Conservation (phyloP, 2,797 vertebrate species). For the Decapterus maruadsi region DNA sequence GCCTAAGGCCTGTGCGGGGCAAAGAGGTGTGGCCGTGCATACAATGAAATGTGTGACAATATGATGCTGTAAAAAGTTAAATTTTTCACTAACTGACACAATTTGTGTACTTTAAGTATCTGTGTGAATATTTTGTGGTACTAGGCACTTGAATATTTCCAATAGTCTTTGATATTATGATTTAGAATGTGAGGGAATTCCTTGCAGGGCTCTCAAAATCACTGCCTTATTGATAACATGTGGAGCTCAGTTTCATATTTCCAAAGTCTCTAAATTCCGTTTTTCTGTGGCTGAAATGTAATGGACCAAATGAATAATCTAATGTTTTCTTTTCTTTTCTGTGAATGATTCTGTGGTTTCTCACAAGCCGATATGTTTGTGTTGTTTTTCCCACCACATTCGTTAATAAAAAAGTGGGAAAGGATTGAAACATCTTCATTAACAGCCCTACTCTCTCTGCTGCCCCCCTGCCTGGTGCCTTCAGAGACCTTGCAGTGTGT, state of each 20-base stretch:
- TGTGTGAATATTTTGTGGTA: conserved; percentile 14
- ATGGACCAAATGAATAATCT: conserved; percentile 62
- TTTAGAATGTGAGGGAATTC: conserved; percentile 9
- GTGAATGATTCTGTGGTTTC: conserved; percentile 39
- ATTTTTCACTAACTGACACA: conserved; percentile 20
- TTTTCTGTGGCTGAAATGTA: conserved; percentile 39
- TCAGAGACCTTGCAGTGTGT: conserved; percentile 20
- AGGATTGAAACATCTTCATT: conserved; percentile 49
- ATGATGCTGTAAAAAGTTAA: conserved; percentile 16
- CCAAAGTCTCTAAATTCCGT: conserved; percentile 18
- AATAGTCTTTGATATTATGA: background rate
- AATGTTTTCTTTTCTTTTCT: conserved; percentile 59
- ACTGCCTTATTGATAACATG: conserved; percentile 3
- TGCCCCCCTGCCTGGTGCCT: conserved; percentile 19
- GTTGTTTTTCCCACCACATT: conserved; percentile 35
- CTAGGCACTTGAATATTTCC: background rate
- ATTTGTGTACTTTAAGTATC: conserved; percentile 11
- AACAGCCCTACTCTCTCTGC: conserved; percentile 38
- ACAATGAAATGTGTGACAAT: conserved; percentile 17
- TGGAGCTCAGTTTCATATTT: conserved; percentile 14
- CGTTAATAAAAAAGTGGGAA: conserved; percentile 61
- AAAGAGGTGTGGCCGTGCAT: background rate
- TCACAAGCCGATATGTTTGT: conserved; percentile 23
- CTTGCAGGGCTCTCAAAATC: conserved; percentile 15
- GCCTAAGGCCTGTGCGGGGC: conserved; percentile 6